phyloP scores from a whole-genome alignment of 1,140 invertebrate species.

The Drosophila bifasciata region DNA sequence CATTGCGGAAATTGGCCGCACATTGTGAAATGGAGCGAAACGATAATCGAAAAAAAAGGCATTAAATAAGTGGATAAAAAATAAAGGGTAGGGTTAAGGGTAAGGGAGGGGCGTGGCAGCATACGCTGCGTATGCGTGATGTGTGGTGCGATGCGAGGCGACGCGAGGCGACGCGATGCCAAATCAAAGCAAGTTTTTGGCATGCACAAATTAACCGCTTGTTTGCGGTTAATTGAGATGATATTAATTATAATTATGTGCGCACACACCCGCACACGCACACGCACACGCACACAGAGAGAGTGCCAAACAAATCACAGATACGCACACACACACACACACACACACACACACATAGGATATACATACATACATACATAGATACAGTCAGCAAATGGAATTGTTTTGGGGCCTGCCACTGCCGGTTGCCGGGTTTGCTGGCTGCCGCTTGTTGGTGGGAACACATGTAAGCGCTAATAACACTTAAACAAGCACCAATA shows the following conservation, averaged over 20 bases:
- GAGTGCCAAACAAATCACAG: no score
- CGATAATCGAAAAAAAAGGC: conserved; percentile 17
- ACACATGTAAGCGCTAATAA: conserved; percentile 81
- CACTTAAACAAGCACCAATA: conserved; percentile 69
- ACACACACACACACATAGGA: conserved; percentile 1
- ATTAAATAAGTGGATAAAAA: neutral
- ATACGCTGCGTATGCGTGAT: conserved; percentile 55
- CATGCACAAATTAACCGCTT: conserved; percentile 75
- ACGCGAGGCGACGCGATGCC: neutral
- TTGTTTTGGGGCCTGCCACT: conserved; percentile 56
- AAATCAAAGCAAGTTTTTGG: conserved; percentile 51
- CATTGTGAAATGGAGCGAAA: conserved; percentile 48
- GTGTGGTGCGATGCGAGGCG: conserved; percentile 2
- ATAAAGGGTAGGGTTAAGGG: no score
- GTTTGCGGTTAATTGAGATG: conserved; percentile 81
- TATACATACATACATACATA: conserved; percentile 3
- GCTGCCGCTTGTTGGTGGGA: conserved; percentile 17
- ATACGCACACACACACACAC: neutral
- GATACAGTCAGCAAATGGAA: conserved; percentile 73
- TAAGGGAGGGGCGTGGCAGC: no score
- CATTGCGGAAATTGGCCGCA: conserved; percentile 43
- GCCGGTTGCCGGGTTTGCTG: conserved; percentile 3
- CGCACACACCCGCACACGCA: conserved; percentile 25
- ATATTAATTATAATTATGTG: conserved; percentile 77
- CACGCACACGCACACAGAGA: conserved; percentile 11